phyloP scores from a whole-genome alignment of 2,888 invertebrate genomes.

The Meta bourneti region DNA sequence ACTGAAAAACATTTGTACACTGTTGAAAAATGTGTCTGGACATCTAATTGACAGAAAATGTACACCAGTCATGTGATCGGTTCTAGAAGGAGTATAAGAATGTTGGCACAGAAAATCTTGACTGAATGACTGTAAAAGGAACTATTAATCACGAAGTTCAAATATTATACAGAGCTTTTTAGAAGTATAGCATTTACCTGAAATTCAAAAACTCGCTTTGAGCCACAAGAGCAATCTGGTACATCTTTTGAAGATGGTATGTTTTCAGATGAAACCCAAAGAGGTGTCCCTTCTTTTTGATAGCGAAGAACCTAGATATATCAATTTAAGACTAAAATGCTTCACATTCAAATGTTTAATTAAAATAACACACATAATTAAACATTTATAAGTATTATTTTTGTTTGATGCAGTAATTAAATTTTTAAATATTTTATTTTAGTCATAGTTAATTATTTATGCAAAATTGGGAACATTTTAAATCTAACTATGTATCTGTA shows the following conservation, averaged over 20 bases:
- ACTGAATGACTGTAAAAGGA: not conserved
- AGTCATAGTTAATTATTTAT: not conserved
- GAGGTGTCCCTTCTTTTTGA: conserved; percentile 87
- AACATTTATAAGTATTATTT: no score
- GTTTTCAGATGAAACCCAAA: conserved; percentile 89
- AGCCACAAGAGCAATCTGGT: conserved; percentile 89
- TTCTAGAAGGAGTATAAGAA: no score
- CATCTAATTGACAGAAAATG: no score
- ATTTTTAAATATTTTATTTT: no score
- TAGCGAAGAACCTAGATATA: conserved; percentile 85
- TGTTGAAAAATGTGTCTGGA: no score
- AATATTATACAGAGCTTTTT: not conserved
- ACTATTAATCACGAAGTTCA: not conserved
- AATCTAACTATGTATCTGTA: no score
- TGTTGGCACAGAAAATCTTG: no score
- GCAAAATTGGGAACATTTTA: not conserved
- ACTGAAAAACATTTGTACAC: no score
- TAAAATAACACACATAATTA: no score
- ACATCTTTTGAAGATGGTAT: conserved; percentile 83
- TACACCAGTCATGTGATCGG: no score
- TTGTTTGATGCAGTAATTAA: no score
- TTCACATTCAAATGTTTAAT: not conserved
- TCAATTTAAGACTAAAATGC: not conserved
- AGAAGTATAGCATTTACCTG: conserved; percentile 83
- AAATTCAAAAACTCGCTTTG: conserved; percentile 92